Conservation (phyloP, 2,888 invertebrate genomes). For the Synanthedon formicaeformis region DNA sequence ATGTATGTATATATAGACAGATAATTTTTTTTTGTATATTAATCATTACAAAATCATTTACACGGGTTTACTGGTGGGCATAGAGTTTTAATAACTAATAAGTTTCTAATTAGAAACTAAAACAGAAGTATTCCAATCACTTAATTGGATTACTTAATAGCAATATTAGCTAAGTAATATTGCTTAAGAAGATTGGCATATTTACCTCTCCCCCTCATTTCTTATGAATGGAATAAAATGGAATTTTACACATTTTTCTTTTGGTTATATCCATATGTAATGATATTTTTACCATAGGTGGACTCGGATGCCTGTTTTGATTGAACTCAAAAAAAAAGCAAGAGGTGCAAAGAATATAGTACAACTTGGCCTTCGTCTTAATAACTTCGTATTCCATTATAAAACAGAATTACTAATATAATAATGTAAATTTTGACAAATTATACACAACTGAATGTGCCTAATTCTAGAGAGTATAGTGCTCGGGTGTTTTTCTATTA, state of each 20-base stretch:
- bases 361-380: constrained; percentile 22
- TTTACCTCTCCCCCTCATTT: constrained; percentile 2
- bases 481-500: constrained; percentile 65
- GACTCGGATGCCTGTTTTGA: too few relatives aligned
- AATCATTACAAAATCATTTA: too few relatives aligned
- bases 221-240: not conserved
- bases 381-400: constrained; percentile 35
- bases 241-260: too few relatives aligned
- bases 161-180: constrained; percentile 10
- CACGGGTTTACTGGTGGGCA: too few relatives aligned
- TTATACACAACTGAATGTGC: constrained; percentile 54
- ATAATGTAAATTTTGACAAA: constrained; percentile 55
- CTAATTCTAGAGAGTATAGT: constrained; percentile 56
- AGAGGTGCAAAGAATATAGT: constrained; percentile 14
- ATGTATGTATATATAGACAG: too few relatives aligned
- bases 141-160: too few relatives aligned
- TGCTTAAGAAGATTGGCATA: constrained; percentile 9
- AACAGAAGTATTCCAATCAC: too few relatives aligned
- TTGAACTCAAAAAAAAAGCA: constrained; percentile 1
- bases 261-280: too few relatives aligned
- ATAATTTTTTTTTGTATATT: too few relatives aligned
- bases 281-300: too few relatives aligned
- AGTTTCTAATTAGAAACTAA: too few relatives aligned
- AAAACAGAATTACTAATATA: constrained; percentile 20
- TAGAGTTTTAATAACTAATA: too few relatives aligned